phyloP scores from a whole-genome alignment of 1,140 invertebrate genomes.

The Thaumatotibia leucotreta region DNA sequence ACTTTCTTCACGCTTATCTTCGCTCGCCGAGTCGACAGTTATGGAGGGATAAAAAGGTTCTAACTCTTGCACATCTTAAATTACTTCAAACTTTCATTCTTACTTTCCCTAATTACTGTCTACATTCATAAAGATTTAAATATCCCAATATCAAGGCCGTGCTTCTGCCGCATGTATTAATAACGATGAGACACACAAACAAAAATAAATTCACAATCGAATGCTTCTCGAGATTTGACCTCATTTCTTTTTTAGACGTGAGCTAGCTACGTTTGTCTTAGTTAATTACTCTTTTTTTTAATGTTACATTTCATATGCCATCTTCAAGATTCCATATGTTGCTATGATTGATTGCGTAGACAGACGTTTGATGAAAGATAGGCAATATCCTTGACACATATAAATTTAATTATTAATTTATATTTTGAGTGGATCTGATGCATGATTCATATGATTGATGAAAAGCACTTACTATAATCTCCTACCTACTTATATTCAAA shows the following conservation, averaged over 20 bases:
- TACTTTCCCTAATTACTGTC: neutral
- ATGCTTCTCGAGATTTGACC: constrained; percentile 51
- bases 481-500: too few relatives aligned
- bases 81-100: neutral
- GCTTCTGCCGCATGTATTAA: constrained; percentile 1
- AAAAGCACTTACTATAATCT: too few relatives aligned
- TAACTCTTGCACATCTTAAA: neutral
- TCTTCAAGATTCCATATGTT: neutral
- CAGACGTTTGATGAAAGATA: neutral
- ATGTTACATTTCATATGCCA: neutral
- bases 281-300: constrained; percentile 5
- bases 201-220: constrained; percentile 42
- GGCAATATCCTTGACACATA: neutral
- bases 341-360: neutral
- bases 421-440: neutral
- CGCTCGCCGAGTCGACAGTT: neutral
- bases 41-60: neutral
- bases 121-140: neutral
- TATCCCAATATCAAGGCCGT: constrained; percentile 6
- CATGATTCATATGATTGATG: neutral
- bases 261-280: constrained; percentile 13
- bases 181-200: constrained; percentile 12
- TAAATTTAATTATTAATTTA: neutral
- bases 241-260: constrained; percentile 46
- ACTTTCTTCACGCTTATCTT: neutral